Evolutionary conservation across 2,113 vertebrate species (phyloP).

Genomic region (Sinocyclocheilus anophthalmus): DNA sequence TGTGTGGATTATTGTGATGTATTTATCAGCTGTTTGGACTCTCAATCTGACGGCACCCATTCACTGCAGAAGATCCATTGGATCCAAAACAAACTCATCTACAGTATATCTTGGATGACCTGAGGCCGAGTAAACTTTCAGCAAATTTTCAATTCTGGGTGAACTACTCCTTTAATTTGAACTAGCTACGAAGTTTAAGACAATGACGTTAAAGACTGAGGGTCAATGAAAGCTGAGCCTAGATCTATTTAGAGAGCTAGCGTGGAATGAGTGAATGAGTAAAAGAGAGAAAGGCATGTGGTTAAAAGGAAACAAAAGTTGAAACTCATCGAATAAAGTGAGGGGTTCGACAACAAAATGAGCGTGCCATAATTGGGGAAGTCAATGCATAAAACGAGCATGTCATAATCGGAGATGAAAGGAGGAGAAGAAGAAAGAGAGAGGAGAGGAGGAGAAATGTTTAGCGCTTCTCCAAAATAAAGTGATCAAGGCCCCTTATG

Average conservation of each 20-base stretch:
- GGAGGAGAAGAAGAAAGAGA: conserved; percentile 1
- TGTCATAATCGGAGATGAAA: conserved; percentile 31
- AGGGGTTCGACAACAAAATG: neutral
- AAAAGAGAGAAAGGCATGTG: neutral
- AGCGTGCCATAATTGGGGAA: conserved; percentile 2
- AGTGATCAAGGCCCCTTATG: neutral
- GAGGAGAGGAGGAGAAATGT: conserved; percentile 31
- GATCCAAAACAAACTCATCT: neutral
- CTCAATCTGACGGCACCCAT: no score
- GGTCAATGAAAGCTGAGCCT: conserved; percentile 71
- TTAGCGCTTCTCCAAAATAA: conserved; percentile 36
- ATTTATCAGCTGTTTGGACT: no score
- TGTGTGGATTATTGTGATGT: no score
- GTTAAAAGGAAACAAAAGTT: conserved; percentile 16
- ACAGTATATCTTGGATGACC: neutral
- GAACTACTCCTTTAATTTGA: neutral
- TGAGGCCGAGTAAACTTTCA: neutral
- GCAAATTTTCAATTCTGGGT: neutral
- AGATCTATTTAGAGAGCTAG: conserved; percentile 75
- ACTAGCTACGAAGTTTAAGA: conserved; percentile 33
- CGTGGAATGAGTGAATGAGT: neutral
- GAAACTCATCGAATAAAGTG: conserved; percentile 10
- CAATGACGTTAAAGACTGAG: conserved; percentile 18
- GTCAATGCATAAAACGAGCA: conserved; percentile 23
- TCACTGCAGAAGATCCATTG: neutral